These are phyloP conservation scores for Autographa gamma DNA, from an alignment of 2,888 invertebrate species.

Conservation along the genomic window DNA sequence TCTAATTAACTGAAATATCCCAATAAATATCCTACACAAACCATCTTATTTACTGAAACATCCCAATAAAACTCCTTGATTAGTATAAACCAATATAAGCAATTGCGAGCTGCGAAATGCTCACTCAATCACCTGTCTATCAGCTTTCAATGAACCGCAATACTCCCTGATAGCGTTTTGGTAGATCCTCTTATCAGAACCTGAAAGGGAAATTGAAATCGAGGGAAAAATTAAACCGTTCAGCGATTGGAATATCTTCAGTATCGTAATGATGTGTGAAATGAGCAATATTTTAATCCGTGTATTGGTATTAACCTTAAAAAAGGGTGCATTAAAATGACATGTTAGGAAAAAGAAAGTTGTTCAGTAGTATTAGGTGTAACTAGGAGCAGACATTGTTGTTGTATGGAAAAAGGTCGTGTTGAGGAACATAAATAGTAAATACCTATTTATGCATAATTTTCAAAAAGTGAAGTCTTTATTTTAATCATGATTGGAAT, in stretches of 20 bases:
- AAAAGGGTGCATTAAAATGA: too few relatives aligned
- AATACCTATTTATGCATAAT: too few relatives aligned
- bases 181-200: conserved; percentile 60
- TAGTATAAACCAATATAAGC: conserved; percentile 56
- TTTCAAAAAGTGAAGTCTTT: too few relatives aligned
- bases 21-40: background rate
- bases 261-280: background rate
- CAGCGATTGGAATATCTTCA: background rate
- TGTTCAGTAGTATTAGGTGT: too few relatives aligned
- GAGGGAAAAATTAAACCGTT: conserved; percentile 22
- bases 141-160: conserved; percentile 60
- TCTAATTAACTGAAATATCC: too few relatives aligned
- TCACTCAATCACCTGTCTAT: conserved; percentile 58
- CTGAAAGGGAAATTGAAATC: conserved; percentile 41
- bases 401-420: too few relatives aligned
- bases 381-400: too few relatives aligned
- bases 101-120: conserved; percentile 58
- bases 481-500: too few relatives aligned
- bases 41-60: background rate
- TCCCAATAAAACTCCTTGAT: conserved; percentile 10
- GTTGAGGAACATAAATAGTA: too few relatives aligned
- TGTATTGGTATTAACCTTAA: too few relatives aligned
- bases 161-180: conserved; percentile 66
- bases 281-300: background rate
- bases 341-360: too few relatives aligned